A percentile compares a stretch with the other conserved stretches of the same genome.
Evolutionary conservation across 1,140 invertebrate species (phyloP).

Genomic region (Pomacea maculata): DNA sequence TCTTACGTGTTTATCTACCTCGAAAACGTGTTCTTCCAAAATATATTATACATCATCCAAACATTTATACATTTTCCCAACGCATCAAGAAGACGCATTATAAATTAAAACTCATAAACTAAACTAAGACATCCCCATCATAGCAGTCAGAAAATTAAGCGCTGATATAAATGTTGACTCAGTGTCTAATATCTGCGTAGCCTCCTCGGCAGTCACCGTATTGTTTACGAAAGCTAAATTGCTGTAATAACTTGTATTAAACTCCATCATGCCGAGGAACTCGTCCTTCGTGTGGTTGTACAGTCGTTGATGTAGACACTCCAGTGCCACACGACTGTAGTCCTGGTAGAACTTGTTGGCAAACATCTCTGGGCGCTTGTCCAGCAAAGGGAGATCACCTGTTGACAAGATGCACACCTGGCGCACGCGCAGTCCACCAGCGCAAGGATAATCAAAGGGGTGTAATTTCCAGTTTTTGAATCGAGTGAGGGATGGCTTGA

Average conservation of each 20-base stretch:
- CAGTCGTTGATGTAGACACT: constrained; percentile 55
- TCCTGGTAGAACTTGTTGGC: constrained; percentile 60
- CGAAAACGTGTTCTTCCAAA: no score
- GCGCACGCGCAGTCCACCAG: constrained; percentile 6
- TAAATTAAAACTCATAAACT: no score
- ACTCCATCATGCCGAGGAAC: constrained; percentile 19
- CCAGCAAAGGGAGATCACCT: constrained; percentile 38
- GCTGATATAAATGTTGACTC: no score
- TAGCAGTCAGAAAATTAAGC: no score
- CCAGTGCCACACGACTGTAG: constrained; percentile 42
- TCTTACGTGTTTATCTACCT: no score
- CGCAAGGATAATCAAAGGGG: not conserved
- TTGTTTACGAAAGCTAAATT: not conserved
- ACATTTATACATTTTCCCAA: no score
- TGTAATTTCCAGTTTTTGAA: constrained; percentile 28
- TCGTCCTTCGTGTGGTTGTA: constrained; percentile 42
- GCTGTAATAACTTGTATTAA: not conserved
- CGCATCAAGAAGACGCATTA: no score
- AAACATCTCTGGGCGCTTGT: constrained; percentile 43
- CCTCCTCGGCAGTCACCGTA: no score
- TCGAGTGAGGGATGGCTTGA: constrained; percentile 26
- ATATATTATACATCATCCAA: no score
- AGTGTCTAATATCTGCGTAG: no score
- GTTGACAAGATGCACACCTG: constrained; percentile 16
- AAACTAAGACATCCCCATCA: no score